Percentiles rank a stretch among this genome's conserved stretches.
Conservation (phyloP, 2,797 vertebrate species). For the Rhinichthys osculus region DNA sequence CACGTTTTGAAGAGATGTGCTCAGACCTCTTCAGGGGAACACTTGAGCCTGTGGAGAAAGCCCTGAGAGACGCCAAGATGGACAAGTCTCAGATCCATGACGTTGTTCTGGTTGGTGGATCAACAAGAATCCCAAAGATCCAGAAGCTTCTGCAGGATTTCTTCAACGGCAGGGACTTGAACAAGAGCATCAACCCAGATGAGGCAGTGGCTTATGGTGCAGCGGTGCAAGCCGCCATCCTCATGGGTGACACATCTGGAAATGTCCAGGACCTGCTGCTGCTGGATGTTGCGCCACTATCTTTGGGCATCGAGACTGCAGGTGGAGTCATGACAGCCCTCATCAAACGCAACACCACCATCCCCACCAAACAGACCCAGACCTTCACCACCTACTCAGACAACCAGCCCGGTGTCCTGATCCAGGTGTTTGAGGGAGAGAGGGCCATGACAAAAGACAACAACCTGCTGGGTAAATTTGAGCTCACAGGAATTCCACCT, state of each 20-base stretch:
- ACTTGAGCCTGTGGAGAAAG: slow-evolving; percentile 52
- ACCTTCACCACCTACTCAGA: slow-evolving; percentile 59
- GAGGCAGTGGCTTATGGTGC: slow-evolving; percentile 59
- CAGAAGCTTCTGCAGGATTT: slow-evolving; percentile 57
- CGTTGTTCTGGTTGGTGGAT: slow-evolving; percentile 46
- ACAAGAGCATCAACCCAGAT: slow-evolving; percentile 56
- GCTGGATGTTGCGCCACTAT: slow-evolving; percentile 60
- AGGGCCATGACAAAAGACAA: slow-evolving; percentile 58
- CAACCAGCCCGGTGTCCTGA: slow-evolving; percentile 62
- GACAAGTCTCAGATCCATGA: slow-evolving; percentile 52
- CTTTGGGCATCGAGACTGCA: slow-evolving; percentile 61
- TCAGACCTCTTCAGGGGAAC: slow-evolving; percentile 57
- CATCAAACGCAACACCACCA: slow-evolving; percentile 64
- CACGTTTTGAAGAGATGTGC: slow-evolving; percentile 52
- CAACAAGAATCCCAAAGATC: slow-evolving; percentile 59
- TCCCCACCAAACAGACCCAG: slow-evolving; percentile 62
- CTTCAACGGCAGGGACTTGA: slow-evolving; percentile 54
- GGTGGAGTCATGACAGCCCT: slow-evolving; percentile 62
- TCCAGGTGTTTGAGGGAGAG: slow-evolving; percentile 60
- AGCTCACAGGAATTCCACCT: slow-evolving; percentile 59
- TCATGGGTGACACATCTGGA: slow-evolving; percentile 60
- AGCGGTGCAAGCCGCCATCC: slow-evolving; percentile 63
- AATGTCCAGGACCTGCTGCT: slow-evolving; percentile 62
- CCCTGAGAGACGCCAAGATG: slow-evolving; percentile 50
- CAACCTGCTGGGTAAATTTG: slow-evolving; percentile 63